Evolutionary conservation across 2,888 invertebrate species (phyloP), one percentile per base, ranked within the genome.

Genomic region (Dryocosmus kuriphilus): DNA sequence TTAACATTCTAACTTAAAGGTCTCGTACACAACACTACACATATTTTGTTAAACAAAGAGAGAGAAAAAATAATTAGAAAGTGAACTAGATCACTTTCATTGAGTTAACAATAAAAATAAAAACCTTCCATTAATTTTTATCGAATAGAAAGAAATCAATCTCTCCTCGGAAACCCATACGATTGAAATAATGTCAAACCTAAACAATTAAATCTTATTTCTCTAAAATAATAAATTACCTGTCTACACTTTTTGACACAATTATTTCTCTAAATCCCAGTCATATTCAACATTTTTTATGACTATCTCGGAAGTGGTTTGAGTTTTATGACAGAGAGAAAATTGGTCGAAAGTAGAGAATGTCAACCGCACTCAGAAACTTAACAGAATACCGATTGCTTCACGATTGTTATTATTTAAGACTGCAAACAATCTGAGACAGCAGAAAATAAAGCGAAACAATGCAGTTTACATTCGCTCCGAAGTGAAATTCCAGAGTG

Each of bases 1-100:
- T 27, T 71, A 30, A 30, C 9, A 71, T 46, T 19, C n/a, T 32
- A n/a, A 51, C 71, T 51, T 30, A 14, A 30, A 71, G 46, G 32
- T 27, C 46, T n/a, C 30, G 51, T 9, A 71, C 51, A n/a, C 19
- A 55, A 71, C 19, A 41, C 55, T 51, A n/a, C 51, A 55, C 35
- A 57, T 19, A 61, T 74, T 60, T 74, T 74, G 22, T 74, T 74
- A n/a, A 35, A 19, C 24, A 60, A 41, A 60, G 27, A 60, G 35
- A 71, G 27, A 16, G n/a, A 67, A 51, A 71, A 71, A 22, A 71
- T 30, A 55, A 71, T 71, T 71, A 71, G 71, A 71, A 71, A 71
- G 71, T 71, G 51, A 71, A 71, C 71, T 71, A 71, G 71, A 71
- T 51, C 51, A 71, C 71, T 71, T 71, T 71, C 71, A 71, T 71